Evolutionary conservation across 2,888 invertebrate species (phyloP), one percentile per base, ranked within the genome.

Genomic region (Drosophila meridiana): DNA sequence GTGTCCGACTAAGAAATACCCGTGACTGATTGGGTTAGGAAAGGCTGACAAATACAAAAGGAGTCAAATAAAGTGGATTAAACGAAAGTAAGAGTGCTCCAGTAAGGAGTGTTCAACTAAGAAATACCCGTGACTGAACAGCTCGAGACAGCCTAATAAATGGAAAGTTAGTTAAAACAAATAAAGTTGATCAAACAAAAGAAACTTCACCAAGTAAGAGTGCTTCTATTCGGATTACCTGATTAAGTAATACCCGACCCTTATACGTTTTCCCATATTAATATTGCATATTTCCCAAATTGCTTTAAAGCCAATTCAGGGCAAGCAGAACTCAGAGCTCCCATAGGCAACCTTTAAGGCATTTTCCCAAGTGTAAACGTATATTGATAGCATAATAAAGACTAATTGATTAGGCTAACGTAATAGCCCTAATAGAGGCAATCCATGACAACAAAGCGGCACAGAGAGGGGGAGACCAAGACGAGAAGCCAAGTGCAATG

Each of bases 371-470:
- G 52, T 20, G 13, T 4, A 34, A 36, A 2, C 13, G 20, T 20
- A 36, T 36, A 34, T 34, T 36, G 13, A 52, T 38, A 26, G 32
- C 4, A 11, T 36, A 30, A 50, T 30, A 50, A 50, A 50, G 34
- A 20, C n/a, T n/a, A 50, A 65, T 65, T 42, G 34, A 66, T 26
- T 50, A 8, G 34, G 20, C 28, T 30, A 11, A 65, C 36, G 34
- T 34, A 50, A 66, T 34, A 9, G 20, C n/a, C 3, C 9, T 5
- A 20, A 48, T 13, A 28, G 30, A 13, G 65, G 13, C 30, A 28
- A 38, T 14, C 26, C 34, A 34, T 28, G 32, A 7, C 66, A 1
- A 48, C 40, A 36, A 20, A 14, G 8, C 7, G 14, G 14, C 2
- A 14, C 7, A 7, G 2, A 13, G 6, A 45, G n/a, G 0, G 20